Base-by-base conservation (phyloP, 2,113 vertebrate genomes). In the Cavia porcellus region DNA sequence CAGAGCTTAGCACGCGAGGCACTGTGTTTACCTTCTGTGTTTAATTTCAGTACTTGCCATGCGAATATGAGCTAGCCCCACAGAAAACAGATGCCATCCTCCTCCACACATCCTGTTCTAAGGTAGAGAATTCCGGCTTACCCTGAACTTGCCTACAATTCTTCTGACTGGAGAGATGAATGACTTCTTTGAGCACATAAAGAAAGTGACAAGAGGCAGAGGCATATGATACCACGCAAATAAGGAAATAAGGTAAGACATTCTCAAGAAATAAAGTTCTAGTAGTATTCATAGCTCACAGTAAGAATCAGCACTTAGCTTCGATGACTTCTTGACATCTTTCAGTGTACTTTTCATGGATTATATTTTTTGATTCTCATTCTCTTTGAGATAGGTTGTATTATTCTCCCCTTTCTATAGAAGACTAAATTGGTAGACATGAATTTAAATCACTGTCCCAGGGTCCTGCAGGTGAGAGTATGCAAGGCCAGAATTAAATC, bases 71-170 rank as follows among this genome's bases (percentile, higher is more conserved):
- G 42, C 6, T 38, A 92, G 75, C 35, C 5, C 5, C 80, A 38
- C 62, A 85, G 45, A n/a, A 42, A 55, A 61, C 59, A 92, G 70
- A 32, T 28, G 11, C 4, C 55, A 8, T 50, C 19, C 19, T 35
- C 19, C 15, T 90, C 52, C 52, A 86, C 64, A 28, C 42, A 50
- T 1, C 4, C 66, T 42, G 19, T 6, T 62, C 52, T 68, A 86
- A 74, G 38, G 7, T 61, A 61, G 35, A 25, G 20, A 72, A 12
- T 83, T 98, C 97, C 90, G 94, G 75, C 90, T 98, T 97, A 96
- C 92, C 95, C 95, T 97, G 98, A 98, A 95, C 82, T 98, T 96
- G 97, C 96, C 97, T 98, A 97, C 50, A 86, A 66, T 14, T 14
- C 38, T 32, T 89, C 28, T 70, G 72, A 19, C n/a, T 84, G 12